Evolutionary conservation across 2,797 vertebrate species (phyloP), one percentile per base, ranked within the genome.

Genomic region (Petrocephalus sullivani): DNA sequence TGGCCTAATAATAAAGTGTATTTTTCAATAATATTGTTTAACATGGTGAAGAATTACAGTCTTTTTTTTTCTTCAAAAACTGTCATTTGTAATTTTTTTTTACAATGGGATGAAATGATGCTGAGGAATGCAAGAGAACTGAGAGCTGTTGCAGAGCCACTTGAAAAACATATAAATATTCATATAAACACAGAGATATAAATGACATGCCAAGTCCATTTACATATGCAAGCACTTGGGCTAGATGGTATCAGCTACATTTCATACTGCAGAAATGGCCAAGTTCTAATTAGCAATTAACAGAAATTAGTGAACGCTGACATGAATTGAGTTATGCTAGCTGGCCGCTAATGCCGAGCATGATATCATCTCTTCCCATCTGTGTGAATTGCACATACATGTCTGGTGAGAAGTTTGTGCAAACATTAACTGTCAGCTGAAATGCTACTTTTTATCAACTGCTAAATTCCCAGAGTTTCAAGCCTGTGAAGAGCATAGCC

Each of bases 281-380:
- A 83, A 83, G 46, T 49, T 28, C 81, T 83, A 83, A 83, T 83
- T 83, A 53, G 41, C 49, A 83, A 83, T 83, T 83, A 51, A 5
- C 21, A 28, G 49, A 53, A 83, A 83, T 83, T 53, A 53, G 49
- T 23, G 81, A 83, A 49, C 19, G 19, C 81, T 53, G n/a, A 83
- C 41, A 53, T 83, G n/a, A 21, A 23, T 53, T 83, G 9, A 83
- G 10, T 83, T 83, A 83, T 83, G 41, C 19, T 51, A 51, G 49
- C 12, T 21, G 49, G 49, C 21, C 33, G 53, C 23, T 85, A 58
- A 85, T 21, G 49, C 83, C 19, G 83, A 56, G 10, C 12, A 37
- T 85, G 51, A 53, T 56, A 0, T 53, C 23, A 53, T 51, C 21
- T 56, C 28, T 58, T 84, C 41, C 51, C 81, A 85, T 85, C 49